Base-by-base conservation (phyloP, 1,140 invertebrate genomes). In the Cydia amplana region DNA sequence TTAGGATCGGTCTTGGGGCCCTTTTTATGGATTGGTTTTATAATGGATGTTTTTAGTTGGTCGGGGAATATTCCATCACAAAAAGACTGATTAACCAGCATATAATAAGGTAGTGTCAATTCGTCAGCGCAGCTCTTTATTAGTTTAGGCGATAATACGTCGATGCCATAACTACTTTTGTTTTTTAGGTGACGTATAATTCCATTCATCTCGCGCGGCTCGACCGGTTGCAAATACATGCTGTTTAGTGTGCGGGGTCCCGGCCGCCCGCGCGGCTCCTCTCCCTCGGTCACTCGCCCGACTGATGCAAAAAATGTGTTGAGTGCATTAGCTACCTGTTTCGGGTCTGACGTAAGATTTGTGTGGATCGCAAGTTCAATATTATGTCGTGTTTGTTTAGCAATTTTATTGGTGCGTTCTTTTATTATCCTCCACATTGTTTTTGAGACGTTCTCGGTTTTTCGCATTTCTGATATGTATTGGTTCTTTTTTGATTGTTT, bases 41-140 rank as follows among this genome's bases (percentile, higher is more conserved):
- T 25, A 23, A 64, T 25, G 10, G 60, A 6, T 28, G 2, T 5
- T 12, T 64, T 64, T 25, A 64, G 9, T 6, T 18, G 5, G 2
- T 64, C 60, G 7, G 60, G 60, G 12, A 64, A 20, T 23, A 7
- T 9, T 5, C 72, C 72, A 10, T 73, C 72, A 10, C 2, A 10
- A 73, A 73, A 73, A 1, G 72, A 73, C 20, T 73, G 72, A 23
- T 73, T 73, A 7, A 73, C 20, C 1, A 73, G 40, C 10, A 10
- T 4, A 10, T 40, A 18, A n/a, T 49, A 23, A 0, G 43, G 36
- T 4, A n/a, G 16, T 2, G 40, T 40, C 5, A 73, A n/a, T 73
- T 73, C 40, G 1, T 73, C 5, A 4, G 72, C 72, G 18, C 72
- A 73, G n/a, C n/a, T 49, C 20, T 51, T 73, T 12, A 73, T 49